Percentiles rank a stretch among this genome's conserved stretches.
Conservation (phyloP, 2,113 vertebrate species). For the Callaeas wilsoni region DNA sequence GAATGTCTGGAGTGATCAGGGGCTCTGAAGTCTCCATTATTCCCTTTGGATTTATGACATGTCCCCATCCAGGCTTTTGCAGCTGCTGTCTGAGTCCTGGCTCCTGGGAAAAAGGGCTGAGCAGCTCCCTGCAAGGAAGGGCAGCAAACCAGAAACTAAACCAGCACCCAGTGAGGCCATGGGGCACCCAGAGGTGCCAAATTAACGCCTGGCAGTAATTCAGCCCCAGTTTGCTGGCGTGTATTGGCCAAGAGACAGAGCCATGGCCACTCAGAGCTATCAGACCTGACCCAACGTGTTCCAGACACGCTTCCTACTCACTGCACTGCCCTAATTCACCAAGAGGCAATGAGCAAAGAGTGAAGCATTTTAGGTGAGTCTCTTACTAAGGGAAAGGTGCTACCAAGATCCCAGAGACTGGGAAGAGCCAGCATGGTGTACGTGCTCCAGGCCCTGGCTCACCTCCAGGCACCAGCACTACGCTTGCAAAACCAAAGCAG, state of each 20-base stretch:
- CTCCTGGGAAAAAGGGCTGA: not conserved
- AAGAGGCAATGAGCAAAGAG: not conserved
- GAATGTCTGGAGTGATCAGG: not conserved
- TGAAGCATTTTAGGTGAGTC: not conserved
- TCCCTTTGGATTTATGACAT: conserved; percentile 27
- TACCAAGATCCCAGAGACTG: not conserved
- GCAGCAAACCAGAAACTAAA: not conserved
- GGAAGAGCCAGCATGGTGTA: fast-evolving
- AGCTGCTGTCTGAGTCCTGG: not conserved
- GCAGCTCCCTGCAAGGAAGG: not conserved
- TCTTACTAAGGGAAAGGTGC: not conserved
- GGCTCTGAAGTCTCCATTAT: not conserved
- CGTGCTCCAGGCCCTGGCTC: not conserved
- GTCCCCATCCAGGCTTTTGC: not conserved
- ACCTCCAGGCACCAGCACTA: not conserved
- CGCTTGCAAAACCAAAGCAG: not conserved
- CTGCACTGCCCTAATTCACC: not conserved
- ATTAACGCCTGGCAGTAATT: not conserved
- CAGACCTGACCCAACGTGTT: not conserved
- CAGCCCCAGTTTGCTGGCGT: not conserved
- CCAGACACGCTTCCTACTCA: not conserved
- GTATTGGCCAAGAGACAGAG: not conserved
- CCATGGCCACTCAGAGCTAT: not conserved
- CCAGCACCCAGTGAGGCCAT: not conserved
- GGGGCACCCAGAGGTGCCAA: not conserved